Percentiles rank a stretch among this genome's conserved stretches.
These are phyloP conservation scores for Vicugna pacos DNA, from an alignment of 2,113 vertebrate species.

Conservation along the genomic window DNA sequence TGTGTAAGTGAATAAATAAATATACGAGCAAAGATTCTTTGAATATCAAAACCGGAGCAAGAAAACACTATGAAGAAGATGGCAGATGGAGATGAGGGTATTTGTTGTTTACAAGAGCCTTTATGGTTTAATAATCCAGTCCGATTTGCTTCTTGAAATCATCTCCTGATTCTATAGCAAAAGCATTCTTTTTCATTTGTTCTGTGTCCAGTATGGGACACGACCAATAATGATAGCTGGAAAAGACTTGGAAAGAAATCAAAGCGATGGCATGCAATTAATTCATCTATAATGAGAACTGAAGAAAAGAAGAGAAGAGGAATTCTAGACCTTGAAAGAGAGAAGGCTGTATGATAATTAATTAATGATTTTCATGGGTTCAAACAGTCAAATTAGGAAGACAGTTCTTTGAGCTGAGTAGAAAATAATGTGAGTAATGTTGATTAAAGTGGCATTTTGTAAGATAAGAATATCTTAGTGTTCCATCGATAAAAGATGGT, in stretches of 20 bases:
- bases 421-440: constrained; percentile 5
- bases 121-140: constrained; percentile 56
- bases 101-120: background rate
- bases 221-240: constrained; percentile 16
- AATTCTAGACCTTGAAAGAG: constrained; percentile 42
- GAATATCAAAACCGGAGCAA: background rate
- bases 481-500: constrained; percentile 40
- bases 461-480: constrained; percentile 9
- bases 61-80: background rate
- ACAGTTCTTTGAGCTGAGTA: background rate
- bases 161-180: constrained; percentile 32
- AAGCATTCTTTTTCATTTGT: constrained; percentile 32
- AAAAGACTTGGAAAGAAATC: constrained; percentile 49
- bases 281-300: constrained; percentile 48
- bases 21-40: background rate
- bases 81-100: background rate
- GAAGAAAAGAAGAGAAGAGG: constrained; percentile 25
- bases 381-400: constrained; percentile 33
- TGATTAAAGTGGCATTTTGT: constrained; percentile 59
- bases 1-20: background rate
- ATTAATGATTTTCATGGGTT: constrained; percentile 53
- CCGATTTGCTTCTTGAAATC: constrained; percentile 40
- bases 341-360: background rate
- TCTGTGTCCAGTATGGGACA: background rate
- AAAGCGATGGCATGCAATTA: constrained; percentile 60